A percentile compares a stretch with the other conserved stretches of the same genome.
These are phyloP conservation scores for Alethe diademata DNA, from an alignment of 2,113 vertebrate genomes.

Conservation along the genomic window DNA sequence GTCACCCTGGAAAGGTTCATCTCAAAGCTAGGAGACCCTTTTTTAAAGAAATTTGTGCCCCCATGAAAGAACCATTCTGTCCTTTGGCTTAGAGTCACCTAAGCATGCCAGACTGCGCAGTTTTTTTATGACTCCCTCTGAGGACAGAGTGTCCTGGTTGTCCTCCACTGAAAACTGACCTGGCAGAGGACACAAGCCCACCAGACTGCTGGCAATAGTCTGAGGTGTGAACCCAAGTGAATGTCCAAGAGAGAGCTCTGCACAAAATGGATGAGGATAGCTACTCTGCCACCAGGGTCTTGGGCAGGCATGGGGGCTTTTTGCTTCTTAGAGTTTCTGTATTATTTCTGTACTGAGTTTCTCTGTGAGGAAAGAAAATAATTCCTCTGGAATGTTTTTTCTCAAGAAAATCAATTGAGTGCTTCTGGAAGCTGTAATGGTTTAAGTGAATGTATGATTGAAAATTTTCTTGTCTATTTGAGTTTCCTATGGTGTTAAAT, in stretches of 20 bases:
- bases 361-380: background rate
- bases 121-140: background rate
- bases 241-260: background rate
- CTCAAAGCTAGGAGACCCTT: background rate
- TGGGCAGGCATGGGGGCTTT: background rate
- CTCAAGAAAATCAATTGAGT: slow-evolving; percentile 23
- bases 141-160: background rate
- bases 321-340: background rate
- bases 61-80: background rate
- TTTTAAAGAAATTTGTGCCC: background rate
- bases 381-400: background rate
- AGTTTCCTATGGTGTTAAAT: slow-evolving; percentile 18
- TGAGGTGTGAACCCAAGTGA: background rate
- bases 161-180: background rate
- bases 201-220: background rate
- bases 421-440: slow-evolving; percentile 1
- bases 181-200: background rate
- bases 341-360: background rate
- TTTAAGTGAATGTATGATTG: background rate
- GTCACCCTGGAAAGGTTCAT: background rate
- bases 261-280: background rate
- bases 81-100: background rate
- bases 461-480: slow-evolving; percentile 11
- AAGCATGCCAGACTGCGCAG: background rate
- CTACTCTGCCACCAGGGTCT: background rate